These are phyloP conservation scores for Lycaena phlaeas DNA, from an alignment of 2,888 invertebrate genomes.

Conservation along the genomic window DNA sequence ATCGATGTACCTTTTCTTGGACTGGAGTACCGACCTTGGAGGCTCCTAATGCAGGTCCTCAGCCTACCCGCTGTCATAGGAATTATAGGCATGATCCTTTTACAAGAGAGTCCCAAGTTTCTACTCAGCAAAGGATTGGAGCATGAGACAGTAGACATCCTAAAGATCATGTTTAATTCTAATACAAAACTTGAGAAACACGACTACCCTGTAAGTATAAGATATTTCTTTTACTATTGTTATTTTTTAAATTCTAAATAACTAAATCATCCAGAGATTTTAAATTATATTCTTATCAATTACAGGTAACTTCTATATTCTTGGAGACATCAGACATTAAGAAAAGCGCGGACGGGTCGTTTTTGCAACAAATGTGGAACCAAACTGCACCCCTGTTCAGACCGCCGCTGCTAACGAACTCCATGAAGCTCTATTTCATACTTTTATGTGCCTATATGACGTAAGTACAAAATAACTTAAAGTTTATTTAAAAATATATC, in stretches of 20 bases:
- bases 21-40: constrained; percentile 79
- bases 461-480: constrained; percentile 43
- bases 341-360: neutral
- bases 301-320: neutral
- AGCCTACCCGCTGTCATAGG: constrained; percentile 76
- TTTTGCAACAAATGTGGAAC: constrained; percentile 34
- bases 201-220: neutral
- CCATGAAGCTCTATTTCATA: constrained; percentile 44
- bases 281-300: no score
- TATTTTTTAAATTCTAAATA: no score
- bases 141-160: neutral
- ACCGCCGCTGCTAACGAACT: constrained; percentile 43
- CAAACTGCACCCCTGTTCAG: constrained; percentile 57
- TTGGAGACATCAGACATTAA: neutral
- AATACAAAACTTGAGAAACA: neutral
- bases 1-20: constrained; percentile 17
- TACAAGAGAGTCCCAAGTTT: constrained; percentile 86
- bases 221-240: no score
- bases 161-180: neutral
- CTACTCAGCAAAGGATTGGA: constrained; percentile 74
- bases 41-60: constrained; percentile 77
- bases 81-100: constrained; percentile 59
- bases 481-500: no score
- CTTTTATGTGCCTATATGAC: constrained; percentile 53
- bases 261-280: no score